Conservation (phyloP, 2,113 vertebrate species). For the Lycaon pictus region DNA sequence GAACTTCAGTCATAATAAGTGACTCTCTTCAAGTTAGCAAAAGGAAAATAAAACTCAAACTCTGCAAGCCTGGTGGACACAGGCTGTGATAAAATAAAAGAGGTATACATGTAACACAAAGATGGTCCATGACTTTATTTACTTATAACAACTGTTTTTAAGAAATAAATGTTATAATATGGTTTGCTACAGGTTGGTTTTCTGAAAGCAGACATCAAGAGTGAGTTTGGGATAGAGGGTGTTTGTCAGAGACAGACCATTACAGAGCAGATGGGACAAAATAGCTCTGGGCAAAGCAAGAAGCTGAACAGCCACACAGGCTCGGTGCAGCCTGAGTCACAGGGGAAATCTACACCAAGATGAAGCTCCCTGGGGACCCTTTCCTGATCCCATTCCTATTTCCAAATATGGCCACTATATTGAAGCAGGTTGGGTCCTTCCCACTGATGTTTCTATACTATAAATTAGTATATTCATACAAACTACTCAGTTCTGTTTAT, state of each 20-base stretch:
- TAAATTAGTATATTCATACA: neutral
- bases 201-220: neutral
- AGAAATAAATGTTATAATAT: neutral
- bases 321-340: fast-evolving
- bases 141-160: neutral
- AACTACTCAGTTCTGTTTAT: neutral
- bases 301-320: fast-evolving
- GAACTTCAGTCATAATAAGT: neutral
- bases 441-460: fast-evolving
- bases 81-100: too few relatives aligned
- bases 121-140: fast-evolving
- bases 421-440: neutral
- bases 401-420: fast-evolving
- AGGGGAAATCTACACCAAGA: neutral
- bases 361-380: fast-evolving
- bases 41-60: neutral
- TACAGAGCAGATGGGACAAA: fast-evolving
- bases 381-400: neutral
- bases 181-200: neutral
- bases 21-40: too few relatives aligned
- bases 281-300: too few relatives aligned
- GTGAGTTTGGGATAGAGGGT: neutral
- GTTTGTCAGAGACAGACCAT: neutral
- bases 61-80: fast-evolving
- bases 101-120: fast-evolving